These are phyloP conservation scores for Agonum fuliginosum DNA, from an alignment of 2,888 invertebrate species.

Conservation along the genomic window DNA sequence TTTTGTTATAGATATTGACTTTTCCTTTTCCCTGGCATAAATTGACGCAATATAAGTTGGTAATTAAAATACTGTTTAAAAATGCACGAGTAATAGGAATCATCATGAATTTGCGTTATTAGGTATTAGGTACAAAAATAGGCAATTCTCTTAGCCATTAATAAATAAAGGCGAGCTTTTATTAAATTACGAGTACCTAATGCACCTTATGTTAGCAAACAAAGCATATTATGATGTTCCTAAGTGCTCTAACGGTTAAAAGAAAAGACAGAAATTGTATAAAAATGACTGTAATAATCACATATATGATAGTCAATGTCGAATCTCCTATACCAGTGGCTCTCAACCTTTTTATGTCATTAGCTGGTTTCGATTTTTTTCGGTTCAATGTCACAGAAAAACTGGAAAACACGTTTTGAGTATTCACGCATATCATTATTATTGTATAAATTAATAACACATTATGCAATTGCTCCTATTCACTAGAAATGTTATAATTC, in stretches of 20 bases:
- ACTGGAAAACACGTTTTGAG: no score
- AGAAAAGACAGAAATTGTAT: neutral
- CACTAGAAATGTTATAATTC: no score
- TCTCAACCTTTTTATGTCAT: neutral
- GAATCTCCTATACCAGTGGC: neutral
- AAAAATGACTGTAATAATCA: neutral
- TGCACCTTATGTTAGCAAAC: neutral
- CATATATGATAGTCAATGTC: neutral
- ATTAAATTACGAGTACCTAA: neutral
- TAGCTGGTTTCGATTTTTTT: neutral
- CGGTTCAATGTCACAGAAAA: neutral
- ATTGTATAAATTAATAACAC: no score
- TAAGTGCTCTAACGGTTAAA: neutral
- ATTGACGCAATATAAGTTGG: neutral
- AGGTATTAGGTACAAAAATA: neutral
- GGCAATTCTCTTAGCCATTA: neutral
- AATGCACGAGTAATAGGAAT: neutral
- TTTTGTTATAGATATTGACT: neutral
- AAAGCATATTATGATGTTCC: neutral
- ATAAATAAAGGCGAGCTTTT: neutral
- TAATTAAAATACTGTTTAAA: neutral
- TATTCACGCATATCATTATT: no score
- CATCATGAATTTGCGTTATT: conserved; percentile 2
- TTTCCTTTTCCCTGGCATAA: neutral
- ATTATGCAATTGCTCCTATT: no score